phyloP scores from a whole-genome alignment of 1,140 invertebrate genomes.

The Samia ricini region DNA sequence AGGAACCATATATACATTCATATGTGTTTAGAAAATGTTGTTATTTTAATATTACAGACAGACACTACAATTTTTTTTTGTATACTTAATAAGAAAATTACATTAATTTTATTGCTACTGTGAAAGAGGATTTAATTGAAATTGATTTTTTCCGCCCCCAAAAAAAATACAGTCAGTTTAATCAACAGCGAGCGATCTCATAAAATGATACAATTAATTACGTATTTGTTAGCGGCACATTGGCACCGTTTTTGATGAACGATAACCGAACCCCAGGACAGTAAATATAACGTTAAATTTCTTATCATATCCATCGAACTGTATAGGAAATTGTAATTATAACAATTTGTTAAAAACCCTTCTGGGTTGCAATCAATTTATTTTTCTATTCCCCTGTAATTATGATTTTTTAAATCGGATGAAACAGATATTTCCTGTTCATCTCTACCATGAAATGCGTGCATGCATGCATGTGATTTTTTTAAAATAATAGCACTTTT shows the following conservation, averaged over 20 bases:
- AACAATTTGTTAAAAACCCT: background rate
- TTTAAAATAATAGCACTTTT: too few relatives aligned
- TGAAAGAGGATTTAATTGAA: too few relatives aligned
- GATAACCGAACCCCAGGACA: background rate
- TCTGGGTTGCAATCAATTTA: background rate
- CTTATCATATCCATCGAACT: background rate
- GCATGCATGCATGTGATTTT: too few relatives aligned
- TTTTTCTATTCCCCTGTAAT: background rate
- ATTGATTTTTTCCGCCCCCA: too few relatives aligned
- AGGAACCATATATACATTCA: too few relatives aligned
- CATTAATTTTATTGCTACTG: too few relatives aligned
- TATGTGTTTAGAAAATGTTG: too few relatives aligned
- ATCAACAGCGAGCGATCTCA: background rate
- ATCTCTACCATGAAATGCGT: background rate
- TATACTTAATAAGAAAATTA: too few relatives aligned
- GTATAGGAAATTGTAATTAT: background rate
- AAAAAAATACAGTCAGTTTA: too few relatives aligned
- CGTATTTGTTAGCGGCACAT: background rate
- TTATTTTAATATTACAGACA: too few relatives aligned
- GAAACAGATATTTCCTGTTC: too few relatives aligned
- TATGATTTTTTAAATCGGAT: background rate
- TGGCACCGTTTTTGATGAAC: background rate
- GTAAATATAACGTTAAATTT: background rate
- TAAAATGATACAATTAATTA: background rate
- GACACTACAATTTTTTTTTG: too few relatives aligned